Conservation (phyloP, 2,797 vertebrate species). For the Mycteria americana region DNA sequence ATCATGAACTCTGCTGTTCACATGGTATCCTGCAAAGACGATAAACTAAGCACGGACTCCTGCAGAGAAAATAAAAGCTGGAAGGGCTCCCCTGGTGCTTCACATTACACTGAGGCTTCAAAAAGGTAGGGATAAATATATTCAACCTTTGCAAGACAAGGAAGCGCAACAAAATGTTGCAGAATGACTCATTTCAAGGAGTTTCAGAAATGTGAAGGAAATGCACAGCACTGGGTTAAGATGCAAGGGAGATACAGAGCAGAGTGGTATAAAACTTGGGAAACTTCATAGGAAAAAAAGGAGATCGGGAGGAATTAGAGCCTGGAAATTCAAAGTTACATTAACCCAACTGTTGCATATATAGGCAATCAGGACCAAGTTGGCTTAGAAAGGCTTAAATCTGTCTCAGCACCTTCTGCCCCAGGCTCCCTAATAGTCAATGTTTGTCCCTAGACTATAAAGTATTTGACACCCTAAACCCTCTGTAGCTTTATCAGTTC, state of each 20-base stretch:
- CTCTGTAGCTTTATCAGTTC: background rate
- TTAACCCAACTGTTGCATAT: background rate
- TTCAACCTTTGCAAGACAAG: background rate
- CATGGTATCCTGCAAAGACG: background rate
- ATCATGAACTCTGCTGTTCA: background rate
- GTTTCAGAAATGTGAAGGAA: background rate
- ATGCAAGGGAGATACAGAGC: background rate
- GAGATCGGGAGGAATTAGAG: background rate
- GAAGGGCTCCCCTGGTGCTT: conserved; percentile 14
- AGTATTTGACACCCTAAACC: background rate
- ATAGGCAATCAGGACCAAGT: background rate
- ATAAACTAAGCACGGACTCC: conserved; percentile 1
- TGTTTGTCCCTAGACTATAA: background rate
- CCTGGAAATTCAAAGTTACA: background rate
- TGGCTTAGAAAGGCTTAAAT: background rate
- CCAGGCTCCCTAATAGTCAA: background rate
- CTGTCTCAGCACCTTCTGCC: background rate
- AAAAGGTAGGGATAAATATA: background rate
- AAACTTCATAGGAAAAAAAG: background rate
- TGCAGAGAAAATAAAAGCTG: conserved; percentile 32
- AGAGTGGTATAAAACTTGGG: background rate
- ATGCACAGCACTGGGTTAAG: background rate
- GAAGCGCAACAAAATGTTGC: background rate
- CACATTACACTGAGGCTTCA: background rate
- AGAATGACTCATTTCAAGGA: background rate